Evolutionary conservation across 2,113 vertebrate species (phyloP).

Genomic region (Sinosuthora webbiana): DNA sequence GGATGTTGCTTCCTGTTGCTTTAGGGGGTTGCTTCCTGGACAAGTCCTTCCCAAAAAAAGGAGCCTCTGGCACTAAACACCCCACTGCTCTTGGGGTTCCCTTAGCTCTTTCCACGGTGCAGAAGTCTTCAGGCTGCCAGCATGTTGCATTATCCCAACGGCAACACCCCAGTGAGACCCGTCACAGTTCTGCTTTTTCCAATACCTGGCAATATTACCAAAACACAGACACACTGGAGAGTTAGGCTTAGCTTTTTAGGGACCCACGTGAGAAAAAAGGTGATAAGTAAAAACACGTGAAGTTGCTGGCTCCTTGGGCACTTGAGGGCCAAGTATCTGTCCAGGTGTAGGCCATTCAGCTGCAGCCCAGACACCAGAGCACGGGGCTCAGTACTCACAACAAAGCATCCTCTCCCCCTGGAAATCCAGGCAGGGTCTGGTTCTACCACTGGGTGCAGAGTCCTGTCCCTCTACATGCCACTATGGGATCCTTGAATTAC

Average conservation of each 20-base stretch:
- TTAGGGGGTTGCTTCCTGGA: neutral
- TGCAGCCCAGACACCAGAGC: neutral
- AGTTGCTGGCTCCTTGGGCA: neutral
- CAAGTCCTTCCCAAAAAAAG: neutral
- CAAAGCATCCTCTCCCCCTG: neutral
- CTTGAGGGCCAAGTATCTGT: neutral
- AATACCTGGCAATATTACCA: neutral
- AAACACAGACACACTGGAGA: neutral
- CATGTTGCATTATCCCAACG: rapidly evolving
- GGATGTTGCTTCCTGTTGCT: neutral
- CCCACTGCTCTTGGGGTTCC: neutral
- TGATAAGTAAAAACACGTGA: neutral
- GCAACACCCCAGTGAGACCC: neutral
- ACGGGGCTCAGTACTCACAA: neutral
- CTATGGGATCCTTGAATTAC: neutral
- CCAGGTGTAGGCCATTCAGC: neutral
- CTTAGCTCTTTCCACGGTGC: neutral
- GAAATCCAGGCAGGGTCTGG: neutral
- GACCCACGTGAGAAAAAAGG: neutral
- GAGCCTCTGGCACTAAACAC: neutral
- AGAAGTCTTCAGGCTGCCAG: neutral
- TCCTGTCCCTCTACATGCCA: neutral
- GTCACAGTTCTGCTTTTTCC: neutral
- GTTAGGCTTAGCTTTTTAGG: neutral
- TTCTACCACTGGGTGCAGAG: neutral